Percentiles rank a stretch among this genome's conserved stretches.
Conservation (phyloP, 2,888 invertebrate species). For the Athalia rosae region DNA sequence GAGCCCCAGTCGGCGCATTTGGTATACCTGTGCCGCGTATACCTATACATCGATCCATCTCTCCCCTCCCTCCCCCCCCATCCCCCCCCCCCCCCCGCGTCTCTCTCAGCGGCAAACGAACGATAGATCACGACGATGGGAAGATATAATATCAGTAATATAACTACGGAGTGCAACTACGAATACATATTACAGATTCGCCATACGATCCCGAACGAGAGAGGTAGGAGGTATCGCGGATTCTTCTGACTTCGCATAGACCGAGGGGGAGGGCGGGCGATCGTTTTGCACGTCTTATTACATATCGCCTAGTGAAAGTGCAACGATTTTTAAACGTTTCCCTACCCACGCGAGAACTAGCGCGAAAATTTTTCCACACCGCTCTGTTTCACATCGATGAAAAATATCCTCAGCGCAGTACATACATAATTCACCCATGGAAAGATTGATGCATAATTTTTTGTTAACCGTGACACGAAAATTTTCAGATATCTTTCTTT, state of each 20-base stretch:
- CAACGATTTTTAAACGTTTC: slow-evolving; percentile 17
- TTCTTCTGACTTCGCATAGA: slow-evolving; percentile 16
- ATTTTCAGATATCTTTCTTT: no score
- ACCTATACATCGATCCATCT: background rate
- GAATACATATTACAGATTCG: slow-evolving; percentile 44
- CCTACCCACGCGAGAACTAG: background rate
- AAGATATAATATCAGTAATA: slow-evolving; percentile 36
- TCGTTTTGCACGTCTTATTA: background rate
- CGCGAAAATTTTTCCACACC: no score
- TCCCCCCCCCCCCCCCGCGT: background rate
- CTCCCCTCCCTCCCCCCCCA: background rate
- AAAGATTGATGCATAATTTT: no score
- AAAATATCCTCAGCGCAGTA: no score
- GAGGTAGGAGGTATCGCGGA: slow-evolving; percentile 13
- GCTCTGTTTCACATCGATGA: no score
- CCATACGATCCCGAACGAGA: slow-evolving; percentile 4
- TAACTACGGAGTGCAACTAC: slow-evolving; percentile 21
- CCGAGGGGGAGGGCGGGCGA: background rate
- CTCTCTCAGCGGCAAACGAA: slow-evolving; percentile 31
- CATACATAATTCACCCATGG: no score
- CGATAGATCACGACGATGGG: slow-evolving; percentile 35
- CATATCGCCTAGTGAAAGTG: slow-evolving; percentile 19
- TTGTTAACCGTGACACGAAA: no score
- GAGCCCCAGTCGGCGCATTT: background rate
- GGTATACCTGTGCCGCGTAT: background rate